These are phyloP conservation scores for Bilobella aurantiaca DNA, from an alignment of 1,140 invertebrate species.

Conservation along the genomic window DNA sequence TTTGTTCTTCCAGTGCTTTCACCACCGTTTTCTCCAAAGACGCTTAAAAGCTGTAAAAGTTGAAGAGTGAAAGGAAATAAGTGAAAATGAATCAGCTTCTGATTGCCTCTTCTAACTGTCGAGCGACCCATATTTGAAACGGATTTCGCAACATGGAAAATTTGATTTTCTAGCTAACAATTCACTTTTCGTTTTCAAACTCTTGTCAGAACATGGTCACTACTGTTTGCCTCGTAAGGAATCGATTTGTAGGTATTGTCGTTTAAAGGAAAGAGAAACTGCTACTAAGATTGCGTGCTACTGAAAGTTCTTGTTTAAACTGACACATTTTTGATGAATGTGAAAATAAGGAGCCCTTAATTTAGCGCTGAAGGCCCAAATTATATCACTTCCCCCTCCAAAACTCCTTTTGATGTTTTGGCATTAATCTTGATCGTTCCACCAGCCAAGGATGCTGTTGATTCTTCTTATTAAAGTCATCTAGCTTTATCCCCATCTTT, in stretches of 20 bases:
- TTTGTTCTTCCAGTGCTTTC: neutral
- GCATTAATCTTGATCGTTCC: neutral
- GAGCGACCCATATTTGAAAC: neutral
- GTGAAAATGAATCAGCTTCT: too few relatives aligned
- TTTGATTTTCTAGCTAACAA: too few relatives aligned
- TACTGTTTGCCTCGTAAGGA: too few relatives aligned
- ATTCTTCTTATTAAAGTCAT: too few relatives aligned
- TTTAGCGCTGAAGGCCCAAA: neutral
- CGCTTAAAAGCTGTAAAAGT: neutral
- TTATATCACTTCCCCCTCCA: neutral
- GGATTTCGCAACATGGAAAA: neutral
- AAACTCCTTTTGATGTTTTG: neutral
- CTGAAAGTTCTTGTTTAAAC: neutral
- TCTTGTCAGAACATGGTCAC: too few relatives aligned
- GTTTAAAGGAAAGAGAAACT: neutral
- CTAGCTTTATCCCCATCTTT: too few relatives aligned
- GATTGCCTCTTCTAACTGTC: too few relatives aligned
- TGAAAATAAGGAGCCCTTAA: neutral
- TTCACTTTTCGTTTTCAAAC: too few relatives aligned
- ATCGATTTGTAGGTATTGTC: too few relatives aligned
- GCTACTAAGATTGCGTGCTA: neutral
- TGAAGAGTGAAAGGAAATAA: too few relatives aligned
- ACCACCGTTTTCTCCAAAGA: neutral
- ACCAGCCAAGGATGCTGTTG: too few relatives aligned
- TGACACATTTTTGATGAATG: neutral